Percentiles rank a stretch among this genome's conserved stretches.
Evolutionary conservation across 1,140 invertebrate genomes (phyloP).

Genomic region (Danaus melanippus): DNA sequence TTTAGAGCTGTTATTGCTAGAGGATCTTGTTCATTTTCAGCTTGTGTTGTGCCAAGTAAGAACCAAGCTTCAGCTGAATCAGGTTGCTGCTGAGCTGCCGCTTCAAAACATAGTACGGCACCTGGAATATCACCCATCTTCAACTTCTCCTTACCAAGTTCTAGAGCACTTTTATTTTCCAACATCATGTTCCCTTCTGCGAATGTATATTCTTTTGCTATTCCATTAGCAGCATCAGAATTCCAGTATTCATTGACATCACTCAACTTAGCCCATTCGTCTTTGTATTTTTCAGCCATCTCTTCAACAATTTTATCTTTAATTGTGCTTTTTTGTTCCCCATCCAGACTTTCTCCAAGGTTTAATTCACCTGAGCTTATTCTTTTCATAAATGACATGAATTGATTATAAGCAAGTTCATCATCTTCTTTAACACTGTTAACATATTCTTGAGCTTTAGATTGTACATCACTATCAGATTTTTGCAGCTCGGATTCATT

Average conservation of each 20-base stretch:
- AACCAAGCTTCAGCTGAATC: conserved; percentile 88
- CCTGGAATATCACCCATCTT: conserved; percentile 92
- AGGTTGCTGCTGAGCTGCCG: conserved; percentile 89
- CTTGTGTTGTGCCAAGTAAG: conserved; percentile 89
- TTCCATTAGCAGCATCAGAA: conserved; percentile 55
- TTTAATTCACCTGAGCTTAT: conserved; percentile 78
- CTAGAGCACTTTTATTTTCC: conserved; percentile 85
- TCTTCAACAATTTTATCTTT: conserved; percentile 62
- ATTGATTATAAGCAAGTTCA: conserved; percentile 83
- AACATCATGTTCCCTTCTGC: conserved; percentile 89
- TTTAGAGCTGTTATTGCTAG: conserved; percentile 91
- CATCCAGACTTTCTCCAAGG: conserved; percentile 40
- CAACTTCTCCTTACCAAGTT: conserved; percentile 88
- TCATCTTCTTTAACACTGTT: conserved; percentile 78
- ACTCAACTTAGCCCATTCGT: conserved; percentile 67
- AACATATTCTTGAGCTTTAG: conserved; percentile 73
- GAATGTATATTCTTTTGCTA: conserved; percentile 84
- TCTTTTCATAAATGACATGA: conserved; percentile 89
- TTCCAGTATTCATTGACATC: conserved; percentile 58
- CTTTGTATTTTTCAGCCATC: conserved; percentile 66
- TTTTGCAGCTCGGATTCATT: conserved; percentile 44
- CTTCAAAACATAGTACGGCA: conserved; percentile 97
- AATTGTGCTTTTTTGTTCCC: conserved; percentile 42
- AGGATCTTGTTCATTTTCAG: conserved; percentile 89
- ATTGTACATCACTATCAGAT: conserved; percentile 51